Percentiles rank a stretch among this genome's conserved stretches.
Evolutionary conservation across 2,888 invertebrate genomes (phyloP).

Genomic region (Drosophila parthenogenetica): DNA sequence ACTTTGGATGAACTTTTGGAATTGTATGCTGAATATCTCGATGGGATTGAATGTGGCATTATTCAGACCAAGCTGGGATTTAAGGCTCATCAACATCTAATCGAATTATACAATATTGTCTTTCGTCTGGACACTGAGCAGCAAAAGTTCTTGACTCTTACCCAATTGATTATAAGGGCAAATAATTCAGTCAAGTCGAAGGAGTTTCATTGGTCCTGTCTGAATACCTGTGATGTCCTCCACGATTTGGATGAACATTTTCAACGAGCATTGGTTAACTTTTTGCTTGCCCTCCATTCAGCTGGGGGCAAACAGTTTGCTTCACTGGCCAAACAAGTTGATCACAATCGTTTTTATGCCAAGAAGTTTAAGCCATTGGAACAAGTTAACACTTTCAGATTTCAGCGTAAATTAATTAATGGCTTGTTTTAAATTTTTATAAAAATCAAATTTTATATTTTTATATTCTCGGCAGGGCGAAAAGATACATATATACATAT

Average conservation of each 20-base stretch:
- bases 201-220: slow-evolving; percentile 30
- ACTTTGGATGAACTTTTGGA: slow-evolving; percentile 51
- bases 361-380: neutral
- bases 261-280: slow-evolving; percentile 20
- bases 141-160: slow-evolving; percentile 25
- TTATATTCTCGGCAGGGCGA: too few species aligned
- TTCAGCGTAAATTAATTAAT: neutral
- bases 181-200: too few species aligned
- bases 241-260: slow-evolving; percentile 27
- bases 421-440: too few species aligned
- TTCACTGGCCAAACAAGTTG: slow-evolving; percentile 33
- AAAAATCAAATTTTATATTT: too few species aligned
- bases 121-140: slow-evolving; percentile 39
- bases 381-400: slow-evolving; percentile 3
- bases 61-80: neutral
- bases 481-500: too few species aligned
- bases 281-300: slow-evolving; percentile 23
- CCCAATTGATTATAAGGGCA: neutral
- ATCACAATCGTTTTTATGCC: slow-evolving; percentile 1
- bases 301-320: neutral
- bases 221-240: slow-evolving; percentile 31
- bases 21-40: slow-evolving; percentile 41
- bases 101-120: slow-evolving; percentile 31
- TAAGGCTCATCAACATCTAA: slow-evolving; percentile 4
- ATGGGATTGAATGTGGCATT: slow-evolving; percentile 15